phyloP scores from a whole-genome alignment of 1,140 invertebrate species.

The Watersipora subatra region DNA sequence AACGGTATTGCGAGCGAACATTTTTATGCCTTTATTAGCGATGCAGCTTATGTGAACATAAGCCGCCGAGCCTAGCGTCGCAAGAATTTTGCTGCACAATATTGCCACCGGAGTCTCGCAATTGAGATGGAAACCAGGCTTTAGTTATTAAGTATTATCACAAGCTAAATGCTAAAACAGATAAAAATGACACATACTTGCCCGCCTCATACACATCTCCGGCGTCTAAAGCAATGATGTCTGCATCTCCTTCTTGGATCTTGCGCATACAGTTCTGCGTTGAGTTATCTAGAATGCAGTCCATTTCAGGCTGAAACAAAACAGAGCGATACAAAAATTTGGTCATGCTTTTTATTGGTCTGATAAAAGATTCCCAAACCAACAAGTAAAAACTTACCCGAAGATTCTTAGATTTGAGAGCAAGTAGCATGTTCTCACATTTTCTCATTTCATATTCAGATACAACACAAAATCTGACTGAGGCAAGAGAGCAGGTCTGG shows the following conservation, averaged over 20 bases:
- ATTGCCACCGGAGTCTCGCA: too few relatives aligned
- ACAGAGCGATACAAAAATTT: background rate
- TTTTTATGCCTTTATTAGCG: too few relatives aligned
- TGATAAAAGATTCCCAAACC: too few relatives aligned
- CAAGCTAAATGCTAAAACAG: too few relatives aligned
- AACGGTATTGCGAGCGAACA: too few relatives aligned
- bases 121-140: too few relatives aligned
- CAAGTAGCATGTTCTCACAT: conserved; percentile 82
- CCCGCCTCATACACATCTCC: conserved; percentile 38
- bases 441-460: conserved; percentile 79
- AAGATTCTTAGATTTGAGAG: conserved; percentile 66
- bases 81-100: too few relatives aligned
- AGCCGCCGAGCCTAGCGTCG: too few relatives aligned
- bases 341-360: background rate
- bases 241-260: conserved; percentile 53
- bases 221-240: conserved; percentile 37
- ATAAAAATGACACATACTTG: too few relatives aligned
- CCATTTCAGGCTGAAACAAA: conserved; percentile 53
- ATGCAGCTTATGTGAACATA: too few relatives aligned
- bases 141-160: too few relatives aligned
- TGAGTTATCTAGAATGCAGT: conserved; percentile 68
- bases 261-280: conserved; percentile 77
- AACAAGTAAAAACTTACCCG: background rate
- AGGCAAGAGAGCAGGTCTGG: conserved; percentile 27
- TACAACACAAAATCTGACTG: conserved; percentile 57